phyloP scores from a whole-genome alignment of 2,888 invertebrate species.

The Andrena camellia region DNA sequence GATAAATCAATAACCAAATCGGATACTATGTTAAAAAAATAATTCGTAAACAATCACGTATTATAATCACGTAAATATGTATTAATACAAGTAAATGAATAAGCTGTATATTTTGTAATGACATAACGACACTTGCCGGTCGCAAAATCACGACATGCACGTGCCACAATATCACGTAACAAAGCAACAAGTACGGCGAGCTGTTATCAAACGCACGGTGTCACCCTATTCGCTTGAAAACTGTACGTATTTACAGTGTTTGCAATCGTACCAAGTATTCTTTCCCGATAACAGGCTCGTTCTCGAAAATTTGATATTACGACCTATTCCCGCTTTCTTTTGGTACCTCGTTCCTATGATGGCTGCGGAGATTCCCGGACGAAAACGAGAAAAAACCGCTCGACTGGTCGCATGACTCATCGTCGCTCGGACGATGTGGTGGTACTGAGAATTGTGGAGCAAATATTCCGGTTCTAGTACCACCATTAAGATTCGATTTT shows the following conservation, averaged over 20 bases:
- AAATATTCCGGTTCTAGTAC: conserved; percentile 54
- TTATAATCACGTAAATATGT: no score
- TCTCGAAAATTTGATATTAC: neutral
- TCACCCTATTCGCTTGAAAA: neutral
- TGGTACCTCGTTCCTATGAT: conserved; percentile 43
- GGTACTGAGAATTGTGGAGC: conserved; percentile 50
- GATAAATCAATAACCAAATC: neutral
- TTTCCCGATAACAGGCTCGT: no score
- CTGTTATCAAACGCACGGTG: neutral
- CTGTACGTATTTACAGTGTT: no score
- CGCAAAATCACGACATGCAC: neutral
- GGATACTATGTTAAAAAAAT: neutral
- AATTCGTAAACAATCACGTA: no score
- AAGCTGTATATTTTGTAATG: neutral
- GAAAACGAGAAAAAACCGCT: conserved; percentile 44
- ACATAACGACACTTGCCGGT: neutral
- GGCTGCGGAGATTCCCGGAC: conserved; percentile 50
- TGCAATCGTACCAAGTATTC: no score
- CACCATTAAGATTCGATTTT: conserved; percentile 16
- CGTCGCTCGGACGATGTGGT: conserved; percentile 34
- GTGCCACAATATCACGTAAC: conserved; percentile 2
- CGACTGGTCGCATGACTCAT: conserved; percentile 52
- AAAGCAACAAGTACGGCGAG: neutral
- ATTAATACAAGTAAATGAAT: neutral
- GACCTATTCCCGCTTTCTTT: conserved; percentile 9